Conservation (phyloP, 2,113 vertebrate genomes). For the Aepyceros melampus region DNA sequence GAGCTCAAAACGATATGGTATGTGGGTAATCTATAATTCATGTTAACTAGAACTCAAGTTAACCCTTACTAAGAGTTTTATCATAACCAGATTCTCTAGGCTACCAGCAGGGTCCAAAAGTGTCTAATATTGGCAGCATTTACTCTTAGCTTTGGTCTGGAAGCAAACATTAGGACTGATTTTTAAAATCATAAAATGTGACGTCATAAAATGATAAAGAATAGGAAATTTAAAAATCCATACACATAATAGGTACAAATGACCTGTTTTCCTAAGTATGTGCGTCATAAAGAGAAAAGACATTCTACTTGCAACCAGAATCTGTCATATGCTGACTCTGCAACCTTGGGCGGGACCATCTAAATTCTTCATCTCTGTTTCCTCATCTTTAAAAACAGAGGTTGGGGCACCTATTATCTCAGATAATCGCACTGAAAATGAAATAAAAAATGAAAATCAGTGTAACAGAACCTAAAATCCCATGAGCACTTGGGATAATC, state of each 20-base stretch:
- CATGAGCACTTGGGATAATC: not conserved
- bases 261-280: not conserved
- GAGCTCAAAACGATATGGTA: not conserved
- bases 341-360: not conserved
- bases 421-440: not conserved
- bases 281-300: not conserved
- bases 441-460: constrained; percentile 12
- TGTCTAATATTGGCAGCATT: not conserved
- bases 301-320: not conserved
- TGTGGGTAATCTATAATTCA: not conserved
- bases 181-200: not conserved
- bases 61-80: not conserved
- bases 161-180: constrained; percentile 9
- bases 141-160: not conserved
- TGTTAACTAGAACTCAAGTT: not conserved
- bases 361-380: not conserved
- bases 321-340: not conserved
- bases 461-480: not conserved
- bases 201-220: not conserved
- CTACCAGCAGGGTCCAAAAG: not conserved
- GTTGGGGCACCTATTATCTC: not conserved
- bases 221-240: not conserved
- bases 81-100: not conserved
- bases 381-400: constrained; percentile 10
- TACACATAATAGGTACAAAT: not conserved